Conservation (phyloP, 1,140 invertebrate species). For the Brachionus plicatilis region DNA sequence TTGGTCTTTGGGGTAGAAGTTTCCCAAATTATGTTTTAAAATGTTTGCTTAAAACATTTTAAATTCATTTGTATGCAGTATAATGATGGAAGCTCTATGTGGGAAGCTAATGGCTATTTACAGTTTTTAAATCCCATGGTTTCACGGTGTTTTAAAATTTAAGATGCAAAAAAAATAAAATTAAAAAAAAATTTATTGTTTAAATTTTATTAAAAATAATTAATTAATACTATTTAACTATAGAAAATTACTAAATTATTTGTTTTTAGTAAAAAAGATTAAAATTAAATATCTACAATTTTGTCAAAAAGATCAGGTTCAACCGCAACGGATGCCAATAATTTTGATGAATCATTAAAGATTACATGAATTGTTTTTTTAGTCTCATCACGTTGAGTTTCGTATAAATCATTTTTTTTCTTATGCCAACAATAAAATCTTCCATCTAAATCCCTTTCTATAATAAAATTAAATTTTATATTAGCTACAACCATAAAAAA, state of each 20-base stretch:
- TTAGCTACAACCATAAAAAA: neutral
- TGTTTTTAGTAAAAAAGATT: neutral
- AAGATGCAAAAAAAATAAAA: too few relatives aligned
- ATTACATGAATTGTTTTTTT: slow-evolving; percentile 31
- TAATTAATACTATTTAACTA: too few relatives aligned
- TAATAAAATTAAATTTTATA: slow-evolving; percentile 9
- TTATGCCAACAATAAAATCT: neutral
- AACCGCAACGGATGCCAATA: neutral
- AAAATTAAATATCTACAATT: neutral
- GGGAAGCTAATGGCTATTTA: too few relatives aligned
- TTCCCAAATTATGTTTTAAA: too few relatives aligned
- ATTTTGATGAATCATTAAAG: slow-evolving; percentile 22
- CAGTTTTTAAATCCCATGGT: too few relatives aligned
- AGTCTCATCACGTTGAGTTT: slow-evolving; percentile 19
- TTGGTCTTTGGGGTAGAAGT: too few relatives aligned
- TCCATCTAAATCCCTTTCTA: neutral
- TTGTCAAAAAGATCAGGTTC: neutral
- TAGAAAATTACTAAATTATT: neutral
- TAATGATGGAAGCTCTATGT: too few relatives aligned
- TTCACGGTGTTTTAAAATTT: too few relatives aligned
- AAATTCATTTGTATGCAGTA: too few relatives aligned
- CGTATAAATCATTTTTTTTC: slow-evolving; percentile 15
- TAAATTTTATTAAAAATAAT: too few relatives aligned
- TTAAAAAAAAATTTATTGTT: too few relatives aligned
- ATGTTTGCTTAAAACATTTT: too few relatives aligned